Percentiles rank a stretch among this genome's conserved stretches.
Conservation (phyloP, 2,113 vertebrate genomes). For the Upupa epops region DNA sequence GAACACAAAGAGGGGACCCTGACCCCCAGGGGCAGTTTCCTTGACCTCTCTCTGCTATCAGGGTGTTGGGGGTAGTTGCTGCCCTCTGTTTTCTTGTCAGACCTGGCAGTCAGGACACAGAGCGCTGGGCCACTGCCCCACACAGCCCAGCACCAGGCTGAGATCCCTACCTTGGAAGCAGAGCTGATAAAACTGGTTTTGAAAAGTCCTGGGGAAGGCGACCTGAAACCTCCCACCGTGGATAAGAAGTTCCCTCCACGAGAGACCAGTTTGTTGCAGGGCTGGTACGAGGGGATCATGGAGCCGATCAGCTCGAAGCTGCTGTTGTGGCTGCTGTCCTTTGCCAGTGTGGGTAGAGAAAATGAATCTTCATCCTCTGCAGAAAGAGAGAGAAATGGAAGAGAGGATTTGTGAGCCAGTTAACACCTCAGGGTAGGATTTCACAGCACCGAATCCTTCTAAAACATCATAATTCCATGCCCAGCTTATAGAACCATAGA, state of each 20-base stretch:
- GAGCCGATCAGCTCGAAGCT: slow-evolving; percentile 94
- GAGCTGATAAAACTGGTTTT: slow-evolving; percentile 90
- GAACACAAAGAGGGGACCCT: too few species aligned
- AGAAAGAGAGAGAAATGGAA: background rate
- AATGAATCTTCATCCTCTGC: slow-evolving; percentile 91
- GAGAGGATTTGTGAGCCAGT: background rate
- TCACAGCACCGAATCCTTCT: background rate
- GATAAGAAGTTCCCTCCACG: slow-evolving; percentile 69
- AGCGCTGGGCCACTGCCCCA: too few species aligned
- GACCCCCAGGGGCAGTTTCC: background rate
- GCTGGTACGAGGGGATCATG: slow-evolving; percentile 96
- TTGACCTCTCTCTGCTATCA: background rate
- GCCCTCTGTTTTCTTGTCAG: background rate
- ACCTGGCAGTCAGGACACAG: background rate
- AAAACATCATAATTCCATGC: background rate
- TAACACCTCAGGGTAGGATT: background rate
- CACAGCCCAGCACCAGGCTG: too few species aligned
- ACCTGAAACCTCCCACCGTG: slow-evolving; percentile 79
- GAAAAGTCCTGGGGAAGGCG: slow-evolving; percentile 92
- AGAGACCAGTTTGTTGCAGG: slow-evolving; percentile 80
- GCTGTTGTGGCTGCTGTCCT: slow-evolving; percentile 95
- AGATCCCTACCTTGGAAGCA: slow-evolving; percentile 87
- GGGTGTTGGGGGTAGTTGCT: background rate
- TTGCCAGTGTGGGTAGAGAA: slow-evolving; percentile 79
- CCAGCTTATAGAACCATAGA: too few species aligned